Conservation (phyloP, 2,888 invertebrate species). For the Caprella mutica region DNA sequence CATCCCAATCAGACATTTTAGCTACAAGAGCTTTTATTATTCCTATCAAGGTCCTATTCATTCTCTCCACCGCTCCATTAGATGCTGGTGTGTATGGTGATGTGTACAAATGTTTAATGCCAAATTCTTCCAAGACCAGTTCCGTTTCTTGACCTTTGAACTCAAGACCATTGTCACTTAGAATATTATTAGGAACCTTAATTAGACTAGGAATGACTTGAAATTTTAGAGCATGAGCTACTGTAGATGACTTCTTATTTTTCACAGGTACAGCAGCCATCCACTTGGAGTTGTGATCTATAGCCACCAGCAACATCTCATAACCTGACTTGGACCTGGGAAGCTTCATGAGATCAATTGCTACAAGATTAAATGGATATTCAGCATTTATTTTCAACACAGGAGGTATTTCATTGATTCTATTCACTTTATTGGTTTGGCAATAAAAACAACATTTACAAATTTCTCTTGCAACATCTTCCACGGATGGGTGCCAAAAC, state of each 20-base stretch:
- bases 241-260: not conserved
- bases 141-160: not conserved
- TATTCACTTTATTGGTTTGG: not conserved
- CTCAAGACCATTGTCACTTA: conserved; percentile 10
- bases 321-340: not conserved
- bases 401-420: not conserved
- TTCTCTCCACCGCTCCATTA: conserved; percentile 8
- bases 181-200: not conserved
- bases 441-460: not conserved
- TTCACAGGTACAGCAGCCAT: conserved; percentile 1
- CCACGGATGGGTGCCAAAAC: not conserved
- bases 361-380: conserved; percentile 3
- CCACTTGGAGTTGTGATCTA: conserved; percentile 13
- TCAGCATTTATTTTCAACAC: not conserved
- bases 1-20: not conserved
- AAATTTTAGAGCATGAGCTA: not conserved
- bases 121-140: not conserved
- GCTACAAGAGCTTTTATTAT: not conserved
- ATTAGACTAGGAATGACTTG: not conserved
- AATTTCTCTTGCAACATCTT: not conserved
- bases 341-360: not conserved
- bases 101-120: conserved; percentile 1
- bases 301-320: not conserved
- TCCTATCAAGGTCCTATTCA: conserved; percentile 3
- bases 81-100: not conserved